Evolutionary conservation across 2,797 vertebrate species (phyloP), one percentile per base, ranked within the genome.

Genomic region (Microctenopoma steveboyesi): DNA sequence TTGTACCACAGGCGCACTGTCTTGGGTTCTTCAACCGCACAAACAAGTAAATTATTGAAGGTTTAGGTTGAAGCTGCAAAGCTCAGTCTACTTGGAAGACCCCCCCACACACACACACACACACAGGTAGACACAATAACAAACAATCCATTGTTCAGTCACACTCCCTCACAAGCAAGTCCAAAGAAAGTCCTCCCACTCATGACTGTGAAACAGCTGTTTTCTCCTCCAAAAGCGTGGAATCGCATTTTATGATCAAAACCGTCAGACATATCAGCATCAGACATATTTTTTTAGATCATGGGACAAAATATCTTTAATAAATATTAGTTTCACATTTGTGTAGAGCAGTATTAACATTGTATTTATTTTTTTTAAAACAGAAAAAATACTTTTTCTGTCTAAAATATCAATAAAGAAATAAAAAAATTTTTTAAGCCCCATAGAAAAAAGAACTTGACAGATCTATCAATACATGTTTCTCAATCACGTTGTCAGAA

Each of bases 31-130:
- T 75, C 62, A 54, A 10, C 55, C 15, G 12, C 66, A 75, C 53
- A 77, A 58, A 73, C 50, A 49, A 54, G 59, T 88, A 58, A 88
- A 83, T 90, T 86, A 91, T 86, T 90, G 45, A 88, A 60, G 43
- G 58, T 74, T 67, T 69, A 58, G 39, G 50, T 55, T 69, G 74
- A 48, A n/a, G 57, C 50, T 39, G 59, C 53, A 74, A 58, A 64
- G 68, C 58, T 58, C n/a, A 4, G 25, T 7, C 22, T 55, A 48
- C 55, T 67, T 33, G 13, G 52, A 78, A 57, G 53, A 56, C 52
- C 54, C 28, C 51, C 51, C 16, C 55, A 40, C 12, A 45, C 46
- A 61, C 45, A 65, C 51, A 45, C 55, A 40, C 12, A 45, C 46
- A 61, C 45, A 65, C 51, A 45, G 37, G 45, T 53, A 43, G 14